phyloP scores from a whole-genome alignment of 2,797 vertebrate genomes.

The Presbytis comata region DNA sequence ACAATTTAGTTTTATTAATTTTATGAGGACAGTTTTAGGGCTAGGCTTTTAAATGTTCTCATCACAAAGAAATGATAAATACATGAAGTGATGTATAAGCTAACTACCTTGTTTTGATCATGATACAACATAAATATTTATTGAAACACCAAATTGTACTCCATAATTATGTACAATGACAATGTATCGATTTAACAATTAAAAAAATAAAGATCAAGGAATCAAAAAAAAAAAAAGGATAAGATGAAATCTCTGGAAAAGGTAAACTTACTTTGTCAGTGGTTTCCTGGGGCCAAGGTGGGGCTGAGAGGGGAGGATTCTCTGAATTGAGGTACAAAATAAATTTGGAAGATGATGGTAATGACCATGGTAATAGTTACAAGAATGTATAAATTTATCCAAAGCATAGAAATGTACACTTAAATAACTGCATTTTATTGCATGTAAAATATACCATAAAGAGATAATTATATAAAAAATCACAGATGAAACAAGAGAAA shows the following conservation, averaged over 20 bases:
- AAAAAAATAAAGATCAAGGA: not conserved
- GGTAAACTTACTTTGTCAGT: not conserved
- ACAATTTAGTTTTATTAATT: not conserved
- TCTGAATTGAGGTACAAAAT: not conserved
- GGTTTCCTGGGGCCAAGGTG: not conserved
- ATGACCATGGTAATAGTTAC: too few species aligned
- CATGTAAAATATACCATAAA: not conserved
- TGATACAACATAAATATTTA: not conserved
- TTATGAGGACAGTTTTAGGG: not conserved
- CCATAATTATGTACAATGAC: not conserved
- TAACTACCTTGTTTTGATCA: not conserved
- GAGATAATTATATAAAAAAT: not conserved
- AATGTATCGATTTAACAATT: not conserved
- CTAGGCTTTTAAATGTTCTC: not conserved
- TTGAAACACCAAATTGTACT: not conserved
- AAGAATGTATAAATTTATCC: not conserved
- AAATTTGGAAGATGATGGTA: not conserved
- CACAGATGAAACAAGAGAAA: not conserved
- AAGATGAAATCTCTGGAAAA: not conserved
- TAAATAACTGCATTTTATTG: not conserved
- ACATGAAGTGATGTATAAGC: not conserved
- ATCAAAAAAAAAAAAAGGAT: not conserved
- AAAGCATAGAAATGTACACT: not conserved
- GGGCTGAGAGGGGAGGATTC: not conserved
- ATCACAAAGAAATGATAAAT: not conserved